Conservation (phyloP, 2,888 invertebrate species). For the Tenthredo notha region DNA sequence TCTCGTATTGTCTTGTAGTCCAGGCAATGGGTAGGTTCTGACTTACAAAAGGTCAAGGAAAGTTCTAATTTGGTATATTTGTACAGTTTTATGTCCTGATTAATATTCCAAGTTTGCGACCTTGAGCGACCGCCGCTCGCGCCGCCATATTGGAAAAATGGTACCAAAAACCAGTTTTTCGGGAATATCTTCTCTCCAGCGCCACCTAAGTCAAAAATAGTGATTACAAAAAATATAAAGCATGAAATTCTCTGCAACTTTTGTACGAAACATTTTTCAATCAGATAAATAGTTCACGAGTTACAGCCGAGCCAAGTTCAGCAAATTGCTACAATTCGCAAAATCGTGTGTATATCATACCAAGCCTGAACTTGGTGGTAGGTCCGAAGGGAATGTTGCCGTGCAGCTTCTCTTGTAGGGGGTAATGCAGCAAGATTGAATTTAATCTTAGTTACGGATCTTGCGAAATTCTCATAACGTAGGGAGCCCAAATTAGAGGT, state of each 20-base stretch:
- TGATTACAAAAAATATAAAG: no score
- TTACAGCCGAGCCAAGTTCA: no score
- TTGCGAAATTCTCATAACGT: slow-evolving; percentile 54
- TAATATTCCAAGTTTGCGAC: slow-evolving; percentile 5
- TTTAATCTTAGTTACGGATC: slow-evolving; percentile 7
- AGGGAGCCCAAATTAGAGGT: slow-evolving; percentile 45
- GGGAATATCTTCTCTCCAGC: no score
- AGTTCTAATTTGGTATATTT: slow-evolving; percentile 10
- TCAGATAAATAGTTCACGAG: no score
- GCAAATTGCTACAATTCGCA: no score
- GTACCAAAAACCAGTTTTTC: no score
- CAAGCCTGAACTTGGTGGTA: slow-evolving; percentile 22
- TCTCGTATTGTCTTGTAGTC: no score
- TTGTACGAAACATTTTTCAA: no score
- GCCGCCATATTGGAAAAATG: slow-evolving; percentile 25
- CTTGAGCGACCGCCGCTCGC: slow-evolving; percentile 28
- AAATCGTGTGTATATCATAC: background rate
- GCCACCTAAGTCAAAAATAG: no score
- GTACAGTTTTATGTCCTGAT: background rate
- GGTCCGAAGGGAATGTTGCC: background rate
- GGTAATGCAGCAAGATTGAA: slow-evolving; percentile 27
- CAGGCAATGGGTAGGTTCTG: no score
- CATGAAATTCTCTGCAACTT: no score
- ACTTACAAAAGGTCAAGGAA: slow-evolving; percentile 17
- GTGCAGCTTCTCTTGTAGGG: background rate